Evolutionary conservation across 2,113 vertebrate species (phyloP), one percentile per base, ranked within the genome.

Genomic region (Uria aalge): DNA sequence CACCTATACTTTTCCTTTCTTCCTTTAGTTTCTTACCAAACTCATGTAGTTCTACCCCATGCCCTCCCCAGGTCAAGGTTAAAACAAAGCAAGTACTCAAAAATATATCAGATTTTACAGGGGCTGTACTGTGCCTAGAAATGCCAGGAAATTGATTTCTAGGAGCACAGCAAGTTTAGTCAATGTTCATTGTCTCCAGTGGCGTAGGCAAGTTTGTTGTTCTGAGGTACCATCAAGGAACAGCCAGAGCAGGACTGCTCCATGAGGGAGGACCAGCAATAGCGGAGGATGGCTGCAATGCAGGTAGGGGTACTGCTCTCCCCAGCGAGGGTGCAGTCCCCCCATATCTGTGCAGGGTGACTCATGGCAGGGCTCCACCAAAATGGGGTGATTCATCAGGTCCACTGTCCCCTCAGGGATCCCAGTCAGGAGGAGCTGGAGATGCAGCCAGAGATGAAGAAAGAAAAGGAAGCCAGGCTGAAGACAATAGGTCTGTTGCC

Each of bases 251-350:
- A 74, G 41, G 18, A 30, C 41, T 56, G 27, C 6, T 60, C 9
- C 41, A 18, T 0, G 1, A 27, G 10, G 15, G 24, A 27, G 15
- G 32, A 32, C 5, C 21, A 45, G 29, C 21, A 18, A 7, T 3
- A 75, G 32, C 24, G 62, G 30, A 78, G 24, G 24, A 10, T 36
- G 34, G 9, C 30, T 71, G 13, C 11, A 57, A 13, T 10, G 16
- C 27, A 45, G 23, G 19, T n/a, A 19, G 15, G 24, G 12, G 23
- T 34, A 22, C 34, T 64, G 50, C 6, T 88, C 29, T 60, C 59
- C 19, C n/a, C 59, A 68, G 1, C 0, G 0, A 57, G 8, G 11
- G 24, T 29, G 23, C 38, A 56, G 36, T 21, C 5, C 4, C 11
- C 15, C 3, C 4, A 8, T 2, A 11, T 7, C 19, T n/a, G 11